These are phyloP conservation scores for Sympetrum striolatum DNA, from an alignment of 2,888 invertebrate genomes.

Conservation along the genomic window DNA sequence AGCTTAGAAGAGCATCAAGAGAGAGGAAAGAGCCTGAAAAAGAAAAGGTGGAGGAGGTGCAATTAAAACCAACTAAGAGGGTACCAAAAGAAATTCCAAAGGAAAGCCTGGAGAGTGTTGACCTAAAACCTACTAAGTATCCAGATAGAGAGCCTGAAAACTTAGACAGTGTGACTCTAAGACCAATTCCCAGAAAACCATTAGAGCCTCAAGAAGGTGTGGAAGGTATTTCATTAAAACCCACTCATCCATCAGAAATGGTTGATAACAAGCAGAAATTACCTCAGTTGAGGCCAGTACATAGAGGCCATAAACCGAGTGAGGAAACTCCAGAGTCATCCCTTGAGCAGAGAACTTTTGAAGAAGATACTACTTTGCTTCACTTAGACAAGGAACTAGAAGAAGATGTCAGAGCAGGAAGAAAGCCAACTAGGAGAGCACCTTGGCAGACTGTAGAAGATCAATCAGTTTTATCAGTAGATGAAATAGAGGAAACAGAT, in stretches of 20 bases:
- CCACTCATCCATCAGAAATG: slow-evolving; percentile 38
- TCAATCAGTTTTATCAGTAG: background rate
- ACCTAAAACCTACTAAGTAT: slow-evolving; percentile 60
- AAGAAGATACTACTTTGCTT: slow-evolving; percentile 52
- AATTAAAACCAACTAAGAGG: slow-evolving; percentile 57
- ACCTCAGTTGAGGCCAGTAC: background rate
- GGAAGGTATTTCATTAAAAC: slow-evolving; percentile 45
- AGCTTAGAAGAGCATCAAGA: slow-evolving; percentile 57
- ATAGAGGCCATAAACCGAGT: background rate
- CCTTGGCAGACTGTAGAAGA: slow-evolving; percentile 45
- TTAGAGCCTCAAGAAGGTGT: slow-evolving; percentile 35
- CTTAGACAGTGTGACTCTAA: slow-evolving; percentile 52
- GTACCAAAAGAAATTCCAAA: slow-evolving; percentile 58
- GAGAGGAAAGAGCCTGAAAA: slow-evolving; percentile 58
- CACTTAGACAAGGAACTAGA: slow-evolving; percentile 47
- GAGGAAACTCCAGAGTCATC: background rate
- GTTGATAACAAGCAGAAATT: background rate
- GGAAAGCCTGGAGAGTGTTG: slow-evolving; percentile 60
- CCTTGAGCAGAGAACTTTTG: background rate
- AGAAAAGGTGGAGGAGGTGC: slow-evolving; percentile 56
- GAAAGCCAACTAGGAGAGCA: slow-evolving; percentile 50
- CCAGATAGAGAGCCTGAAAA: slow-evolving; percentile 54
- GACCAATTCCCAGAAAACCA: slow-evolving; percentile 60
- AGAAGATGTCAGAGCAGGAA: slow-evolving; percentile 45
- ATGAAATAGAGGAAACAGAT: background rate